Percentiles rank a stretch among this genome's conserved stretches.
Evolutionary conservation across 2,888 invertebrate species (phyloP).

Genomic region (Agapetus fuscipes): DNA sequence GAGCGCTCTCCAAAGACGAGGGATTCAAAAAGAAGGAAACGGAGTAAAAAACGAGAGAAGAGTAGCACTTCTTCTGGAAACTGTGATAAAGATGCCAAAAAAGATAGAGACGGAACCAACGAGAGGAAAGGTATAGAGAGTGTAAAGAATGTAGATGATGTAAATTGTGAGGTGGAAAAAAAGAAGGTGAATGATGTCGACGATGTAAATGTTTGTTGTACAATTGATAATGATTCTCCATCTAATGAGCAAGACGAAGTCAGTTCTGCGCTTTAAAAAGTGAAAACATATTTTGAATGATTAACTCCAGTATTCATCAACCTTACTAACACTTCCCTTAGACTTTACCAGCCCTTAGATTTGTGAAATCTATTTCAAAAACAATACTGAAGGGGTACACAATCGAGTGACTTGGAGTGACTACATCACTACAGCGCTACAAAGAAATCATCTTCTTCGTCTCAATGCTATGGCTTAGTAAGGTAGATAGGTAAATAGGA

Average conservation of each 20-base stretch:
- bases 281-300: background rate
- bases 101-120: slow-evolving; percentile 8
- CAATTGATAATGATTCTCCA: slow-evolving; percentile 17
- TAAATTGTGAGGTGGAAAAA: slow-evolving; percentile 9
- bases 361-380: no score
- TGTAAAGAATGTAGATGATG: slow-evolving; percentile 5
- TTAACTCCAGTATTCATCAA: no score
- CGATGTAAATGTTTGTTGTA: slow-evolving; percentile 9
- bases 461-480: no score
- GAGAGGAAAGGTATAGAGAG: slow-evolving; percentile 4
- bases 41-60: slow-evolving; percentile 37
- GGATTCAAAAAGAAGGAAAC: slow-evolving; percentile 37
- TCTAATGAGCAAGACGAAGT: slow-evolving; percentile 27
- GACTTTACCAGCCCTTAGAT: no score
- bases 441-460: no score
- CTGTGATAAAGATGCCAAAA: slow-evolving; percentile 27
- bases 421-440: no score
- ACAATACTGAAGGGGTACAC: no score
- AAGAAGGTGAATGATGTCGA: slow-evolving; percentile 7
- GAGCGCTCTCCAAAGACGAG: slow-evolving; percentile 43
- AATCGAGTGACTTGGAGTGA: no score
- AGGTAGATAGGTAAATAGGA: no score
- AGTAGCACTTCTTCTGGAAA: no score
- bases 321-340: no score
- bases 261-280: slow-evolving; percentile 35